Evolutionary conservation across 1,140 invertebrate genomes (phyloP).

Genomic region (Pseudomyrmex concolor): DNA sequence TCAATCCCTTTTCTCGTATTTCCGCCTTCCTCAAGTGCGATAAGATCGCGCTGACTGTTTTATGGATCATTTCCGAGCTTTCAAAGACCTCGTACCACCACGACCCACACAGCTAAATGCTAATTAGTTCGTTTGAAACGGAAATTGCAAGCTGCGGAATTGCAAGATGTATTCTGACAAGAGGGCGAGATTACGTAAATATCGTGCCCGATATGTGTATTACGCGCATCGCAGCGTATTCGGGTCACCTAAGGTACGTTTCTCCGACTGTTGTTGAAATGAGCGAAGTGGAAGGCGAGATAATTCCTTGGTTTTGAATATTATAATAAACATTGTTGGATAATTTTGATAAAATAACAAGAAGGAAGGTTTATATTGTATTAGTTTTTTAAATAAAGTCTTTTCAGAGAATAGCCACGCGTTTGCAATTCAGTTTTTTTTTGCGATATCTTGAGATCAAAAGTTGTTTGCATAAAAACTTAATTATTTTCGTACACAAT

Average conservation of each 20-base stretch:
- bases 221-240: constrained; percentile 18
- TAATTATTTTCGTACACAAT: too few species aligned
- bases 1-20: background rate
- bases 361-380: too few species aligned
- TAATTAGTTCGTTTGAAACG: background rate
- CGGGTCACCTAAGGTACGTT: constrained; percentile 8
- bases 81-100: constrained; percentile 7
- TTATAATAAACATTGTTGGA: constrained; percentile 8
- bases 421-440: too few species aligned
- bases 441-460: too few species aligned
- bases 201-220: constrained; percentile 9
- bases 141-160: background rate
- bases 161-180: background rate
- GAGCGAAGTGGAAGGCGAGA: constrained; percentile 19
- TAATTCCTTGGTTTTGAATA: constrained; percentile 12
- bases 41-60: constrained; percentile 34
- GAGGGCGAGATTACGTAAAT: constrained; percentile 18
- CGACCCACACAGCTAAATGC: constrained; percentile 58
- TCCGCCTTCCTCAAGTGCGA: background rate
- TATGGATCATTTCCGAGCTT: constrained; percentile 46
- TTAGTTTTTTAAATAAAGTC: too few species aligned
- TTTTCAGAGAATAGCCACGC: too few species aligned
- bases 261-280: background rate
- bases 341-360: background rate
- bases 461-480: too few species aligned